Evolutionary conservation across 1,140 invertebrate genomes (phyloP).

Genomic region (Drosophila prosaltans): DNA sequence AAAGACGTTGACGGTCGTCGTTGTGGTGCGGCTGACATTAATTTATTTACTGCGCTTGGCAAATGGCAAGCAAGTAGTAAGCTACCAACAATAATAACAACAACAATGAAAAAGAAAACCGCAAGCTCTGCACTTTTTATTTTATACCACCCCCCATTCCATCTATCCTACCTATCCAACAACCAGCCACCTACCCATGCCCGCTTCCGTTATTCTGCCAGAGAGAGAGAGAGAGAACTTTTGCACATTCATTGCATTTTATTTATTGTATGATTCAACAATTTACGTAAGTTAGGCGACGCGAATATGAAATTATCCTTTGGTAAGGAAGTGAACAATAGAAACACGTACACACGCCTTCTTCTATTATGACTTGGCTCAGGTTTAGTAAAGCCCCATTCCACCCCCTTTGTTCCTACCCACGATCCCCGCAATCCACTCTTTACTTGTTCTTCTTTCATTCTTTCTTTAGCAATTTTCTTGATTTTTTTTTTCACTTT

Average conservation of each 20-base stretch:
- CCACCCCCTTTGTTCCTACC: neutral
- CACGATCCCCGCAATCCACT: neutral
- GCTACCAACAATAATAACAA: neutral
- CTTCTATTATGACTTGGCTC: constrained; percentile 45
- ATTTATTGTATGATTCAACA: constrained; percentile 72
- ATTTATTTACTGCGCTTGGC: constrained; percentile 63
- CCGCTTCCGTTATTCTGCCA: neutral
- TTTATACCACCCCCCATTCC: neutral
- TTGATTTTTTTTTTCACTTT: neutral
- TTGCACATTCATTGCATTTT: constrained; percentile 67
- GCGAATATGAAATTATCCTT: constrained; percentile 68
- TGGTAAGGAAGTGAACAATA: constrained; percentile 58
- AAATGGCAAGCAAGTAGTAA: constrained; percentile 35
- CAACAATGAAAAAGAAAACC: constrained; percentile 5
- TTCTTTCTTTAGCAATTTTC: constrained; percentile 8
- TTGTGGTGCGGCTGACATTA: constrained; percentile 54
- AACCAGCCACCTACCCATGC: neutral
- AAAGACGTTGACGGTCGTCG: constrained; percentile 55
- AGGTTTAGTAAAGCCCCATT: neutral
- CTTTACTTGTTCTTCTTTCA: constrained; percentile 1
- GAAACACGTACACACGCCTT: constrained; percentile 51
- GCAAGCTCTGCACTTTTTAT: constrained; percentile 28
- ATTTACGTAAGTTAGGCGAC: constrained; percentile 67
- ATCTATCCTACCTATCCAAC: too few species aligned
- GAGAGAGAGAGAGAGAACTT: constrained; percentile 34